A percentile compares a stretch with the other conserved stretches of the same genome.
phyloP scores from a whole-genome alignment of 2,797 vertebrate genomes.

The Micropoecilia bifurca region DNA sequence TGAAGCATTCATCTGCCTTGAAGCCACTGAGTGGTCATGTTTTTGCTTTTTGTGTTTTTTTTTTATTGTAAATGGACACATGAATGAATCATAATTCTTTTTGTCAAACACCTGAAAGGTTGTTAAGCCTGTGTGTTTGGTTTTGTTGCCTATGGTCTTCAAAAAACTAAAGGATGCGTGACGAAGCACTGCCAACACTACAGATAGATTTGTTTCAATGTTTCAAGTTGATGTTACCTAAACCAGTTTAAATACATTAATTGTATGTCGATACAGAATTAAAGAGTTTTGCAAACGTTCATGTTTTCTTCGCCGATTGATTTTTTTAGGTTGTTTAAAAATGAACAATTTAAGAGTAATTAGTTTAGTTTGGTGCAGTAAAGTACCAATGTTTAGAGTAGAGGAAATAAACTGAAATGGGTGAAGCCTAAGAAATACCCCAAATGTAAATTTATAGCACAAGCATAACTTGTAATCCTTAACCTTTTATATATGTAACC shows the following conservation, averaged over 20 bases:
- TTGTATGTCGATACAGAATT: conserved; percentile 33
- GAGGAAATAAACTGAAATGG: not conserved
- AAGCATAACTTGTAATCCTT: not conserved
- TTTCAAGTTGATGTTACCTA: conserved; percentile 25
- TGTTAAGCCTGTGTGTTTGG: conserved; percentile 25
- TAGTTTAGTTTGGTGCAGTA: not conserved
- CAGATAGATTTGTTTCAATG: conserved; percentile 26
- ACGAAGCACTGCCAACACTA: conserved; percentile 47
- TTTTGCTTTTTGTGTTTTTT: conserved; percentile 11
- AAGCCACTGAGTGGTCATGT: conserved; percentile 46
- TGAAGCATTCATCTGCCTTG: conserved; percentile 65
- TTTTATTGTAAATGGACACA: conserved; percentile 19
- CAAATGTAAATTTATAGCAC: not conserved
- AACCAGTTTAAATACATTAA: not conserved
- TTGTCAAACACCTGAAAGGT: conserved; percentile 24
- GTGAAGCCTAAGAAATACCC: not conserved
- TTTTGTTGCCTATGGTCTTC: conserved; percentile 36
- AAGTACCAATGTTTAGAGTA: not conserved
- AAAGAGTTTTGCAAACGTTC: conserved; percentile 41
- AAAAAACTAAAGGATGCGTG: conserved; percentile 34
- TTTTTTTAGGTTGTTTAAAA: not conserved
- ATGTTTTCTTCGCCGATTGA: not conserved
- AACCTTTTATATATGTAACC: not conserved
- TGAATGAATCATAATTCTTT: conserved; percentile 27
- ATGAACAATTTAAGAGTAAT: not conserved